Percentiles rank a stretch among this genome's conserved stretches.
Evolutionary conservation across 2,113 vertebrate genomes (phyloP).

Genomic region (Nannospalax galili): DNA sequence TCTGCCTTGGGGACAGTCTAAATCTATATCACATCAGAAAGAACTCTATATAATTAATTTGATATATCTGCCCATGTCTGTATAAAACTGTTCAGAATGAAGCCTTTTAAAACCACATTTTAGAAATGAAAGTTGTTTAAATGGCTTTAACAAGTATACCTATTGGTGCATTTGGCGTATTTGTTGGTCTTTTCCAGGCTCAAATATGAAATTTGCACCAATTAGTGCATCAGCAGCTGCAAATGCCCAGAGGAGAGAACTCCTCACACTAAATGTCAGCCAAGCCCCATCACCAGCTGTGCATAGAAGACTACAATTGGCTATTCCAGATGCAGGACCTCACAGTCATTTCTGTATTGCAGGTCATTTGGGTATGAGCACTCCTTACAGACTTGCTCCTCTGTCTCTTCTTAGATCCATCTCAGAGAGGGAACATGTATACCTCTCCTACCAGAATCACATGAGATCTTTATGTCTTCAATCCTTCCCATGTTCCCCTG

Average conservation of each 20-base stretch:
- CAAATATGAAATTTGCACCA: neutral
- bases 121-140: neutral
- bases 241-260: neutral
- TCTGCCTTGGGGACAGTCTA: neutral
- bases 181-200: neutral
- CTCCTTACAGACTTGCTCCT: neutral
- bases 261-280: neutral
- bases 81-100: neutral
- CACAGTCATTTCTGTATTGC: neutral
- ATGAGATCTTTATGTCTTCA: neutral
- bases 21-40: neutral
- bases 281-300: neutral
- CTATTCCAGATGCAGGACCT: neutral
- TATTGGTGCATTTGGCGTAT: neutral
- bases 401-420: neutral
- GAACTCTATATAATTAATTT: neutral
- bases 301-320: rapidly evolving
- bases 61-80: neutral
- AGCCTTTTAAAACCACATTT: conserved; percentile 11
- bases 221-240: neutral
- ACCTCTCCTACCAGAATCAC: neutral
- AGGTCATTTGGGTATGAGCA: neutral
- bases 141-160: neutral
- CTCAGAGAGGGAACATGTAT: neutral
- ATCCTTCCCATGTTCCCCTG: rapidly evolving